phyloP scores from a whole-genome alignment of 2,797 vertebrate species.

The Tauraco hartlaubi region DNA sequence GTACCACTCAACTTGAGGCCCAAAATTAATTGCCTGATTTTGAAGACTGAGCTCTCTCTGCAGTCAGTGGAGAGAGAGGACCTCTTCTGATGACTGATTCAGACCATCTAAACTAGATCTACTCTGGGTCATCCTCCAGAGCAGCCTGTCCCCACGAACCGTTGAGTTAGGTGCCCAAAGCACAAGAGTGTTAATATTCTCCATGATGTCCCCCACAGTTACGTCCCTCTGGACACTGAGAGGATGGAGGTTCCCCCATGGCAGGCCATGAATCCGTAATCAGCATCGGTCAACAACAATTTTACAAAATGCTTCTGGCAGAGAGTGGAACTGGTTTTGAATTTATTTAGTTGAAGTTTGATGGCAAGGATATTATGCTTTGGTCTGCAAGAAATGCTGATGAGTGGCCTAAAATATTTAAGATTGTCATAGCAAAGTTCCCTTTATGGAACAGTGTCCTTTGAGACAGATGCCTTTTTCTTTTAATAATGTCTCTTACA shows the following conservation, averaged over 20 bases:
- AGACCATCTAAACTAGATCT: not conserved
- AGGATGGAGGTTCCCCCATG: not conserved
- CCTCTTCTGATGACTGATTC: not conserved
- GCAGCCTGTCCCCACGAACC: not conserved
- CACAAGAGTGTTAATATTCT: not conserved
- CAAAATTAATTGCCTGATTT: not conserved
- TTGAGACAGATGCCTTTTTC: constrained; percentile 15
- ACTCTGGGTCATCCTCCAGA: not conserved
- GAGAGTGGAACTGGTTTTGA: not conserved
- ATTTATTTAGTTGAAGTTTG: not conserved
- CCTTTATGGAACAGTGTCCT: constrained; percentile 13
- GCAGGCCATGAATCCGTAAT: not conserved
- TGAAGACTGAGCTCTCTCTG: not conserved
- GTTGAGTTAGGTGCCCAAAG: not conserved
- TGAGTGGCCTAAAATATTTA: constrained; percentile 25
- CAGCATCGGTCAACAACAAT: not conserved
- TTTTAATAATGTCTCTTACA: constrained; percentile 28
- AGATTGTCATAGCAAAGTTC: not conserved
- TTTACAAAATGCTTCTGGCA: not conserved
- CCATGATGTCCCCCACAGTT: not conserved
- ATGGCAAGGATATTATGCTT: not conserved
- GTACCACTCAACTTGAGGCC: not conserved
- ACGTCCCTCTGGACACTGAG: not conserved
- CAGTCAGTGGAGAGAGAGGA: not conserved
- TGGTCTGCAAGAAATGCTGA: not conserved